Evolutionary conservation across 1,140 invertebrate genomes (phyloP), one percentile per base, ranked within the genome.

Genomic region (Sarcophaga peregrina): DNA sequence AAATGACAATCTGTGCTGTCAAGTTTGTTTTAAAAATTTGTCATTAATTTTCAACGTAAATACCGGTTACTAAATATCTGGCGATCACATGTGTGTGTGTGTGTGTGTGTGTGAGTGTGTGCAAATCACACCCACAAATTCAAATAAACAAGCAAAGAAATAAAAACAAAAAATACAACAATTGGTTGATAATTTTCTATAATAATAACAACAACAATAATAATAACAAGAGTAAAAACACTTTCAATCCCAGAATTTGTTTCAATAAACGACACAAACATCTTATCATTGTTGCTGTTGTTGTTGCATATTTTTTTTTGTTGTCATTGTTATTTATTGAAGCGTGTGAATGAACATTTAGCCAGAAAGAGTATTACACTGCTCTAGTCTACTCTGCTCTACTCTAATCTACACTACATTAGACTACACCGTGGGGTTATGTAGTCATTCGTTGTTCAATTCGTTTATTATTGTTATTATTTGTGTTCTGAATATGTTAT

Each of bases 331-430:
- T 78, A 7, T 46, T 15, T 78, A 78, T 50, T 78, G 47, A 78
- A 78, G n/a, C 75, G 75, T 78, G 75, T 78, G 75, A 78, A 78
- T 25, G 75, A 78, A 78, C 75, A 78, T 20, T 78, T 78, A 20
- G 20, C 25, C 0, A 45, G n/a, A 68, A 74, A 52, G 13, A 52
- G 0, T 52, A 52, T 68, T 68, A n/a, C 10, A 25, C 25, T 37
- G 25, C 25, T 37, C 25, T 37, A 37, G 1, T 37, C 25, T 37
- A 37, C 25, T 37, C 25, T 37, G 4, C 25, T 37, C 25, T 37
- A 4, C 25, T 37, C 1, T 37, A 37, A 1, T 37, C 25, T 37
- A 37, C 25, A 2, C 25, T 37, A 37, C 25, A 2, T 4, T 37
- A 37, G 1, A 37, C 25, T 37, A 37, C 25, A 37, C 25, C 4